These are phyloP conservation scores for Pyrocoelia pectoralis DNA, from an alignment of 2,888 invertebrate genomes.

Conservation along the genomic window DNA sequence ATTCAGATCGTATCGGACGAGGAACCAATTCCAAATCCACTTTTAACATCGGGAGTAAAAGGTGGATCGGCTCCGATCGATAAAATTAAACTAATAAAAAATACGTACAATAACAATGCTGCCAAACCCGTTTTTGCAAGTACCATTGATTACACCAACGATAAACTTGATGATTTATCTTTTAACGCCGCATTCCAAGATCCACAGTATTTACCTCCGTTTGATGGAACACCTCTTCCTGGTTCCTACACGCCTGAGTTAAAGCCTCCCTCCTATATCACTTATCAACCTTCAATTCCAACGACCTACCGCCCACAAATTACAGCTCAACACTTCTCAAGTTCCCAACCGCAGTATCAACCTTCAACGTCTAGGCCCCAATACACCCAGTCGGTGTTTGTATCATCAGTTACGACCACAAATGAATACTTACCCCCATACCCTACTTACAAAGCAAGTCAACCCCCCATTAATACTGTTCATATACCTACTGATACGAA, in stretches of 20 bases:
- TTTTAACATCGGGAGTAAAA: constrained; percentile 46
- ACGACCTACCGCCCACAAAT: constrained; percentile 28
- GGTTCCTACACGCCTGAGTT: constrained; percentile 27
- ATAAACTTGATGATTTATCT: constrained; percentile 51
- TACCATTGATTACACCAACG: constrained; percentile 54
- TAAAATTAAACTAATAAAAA: constrained; percentile 51
- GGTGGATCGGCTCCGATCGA: constrained; percentile 33
- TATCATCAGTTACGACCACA: not conserved
- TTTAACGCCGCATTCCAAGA: constrained; percentile 55
- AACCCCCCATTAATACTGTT: not conserved
- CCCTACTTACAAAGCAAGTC: not conserved
- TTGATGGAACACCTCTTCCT: constrained; percentile 34
- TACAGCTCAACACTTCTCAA: too few species aligned
- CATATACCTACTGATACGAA: not conserved
- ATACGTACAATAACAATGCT: constrained; percentile 51
- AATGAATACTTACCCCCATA: constrained; percentile 22
- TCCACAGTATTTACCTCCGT: constrained; percentile 57
- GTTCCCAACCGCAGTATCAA: too few species aligned
- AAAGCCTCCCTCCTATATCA: constrained; percentile 20
- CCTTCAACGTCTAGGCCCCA: constrained; percentile 32
- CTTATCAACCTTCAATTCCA: constrained; percentile 27
- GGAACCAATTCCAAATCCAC: constrained; percentile 44
- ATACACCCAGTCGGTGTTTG: not conserved
- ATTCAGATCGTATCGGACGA: constrained; percentile 47
- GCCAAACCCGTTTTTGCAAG: constrained; percentile 43